Conservation (phyloP, 1,140 invertebrate species). For the Pogonognathellus flavescens region DNA sequence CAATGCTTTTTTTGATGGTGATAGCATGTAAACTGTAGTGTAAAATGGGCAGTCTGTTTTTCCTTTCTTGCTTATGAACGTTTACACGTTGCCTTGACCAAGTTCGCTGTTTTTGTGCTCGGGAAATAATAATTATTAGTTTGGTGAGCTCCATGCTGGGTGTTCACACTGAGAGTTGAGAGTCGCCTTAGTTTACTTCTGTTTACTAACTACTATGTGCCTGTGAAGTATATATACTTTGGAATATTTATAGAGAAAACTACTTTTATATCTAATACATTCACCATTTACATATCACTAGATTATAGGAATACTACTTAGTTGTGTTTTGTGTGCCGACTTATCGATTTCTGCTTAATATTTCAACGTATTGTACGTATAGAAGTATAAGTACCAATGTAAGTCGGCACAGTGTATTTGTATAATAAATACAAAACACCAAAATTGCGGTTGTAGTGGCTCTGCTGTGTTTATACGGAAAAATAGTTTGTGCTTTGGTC, state of each 20-base stretch:
- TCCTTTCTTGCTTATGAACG: not conserved
- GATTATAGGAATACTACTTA: too few relatives aligned
- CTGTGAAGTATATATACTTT: too few relatives aligned
- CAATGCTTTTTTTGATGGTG: slow-evolving; percentile 25
- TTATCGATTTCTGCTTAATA: slow-evolving; percentile 23
- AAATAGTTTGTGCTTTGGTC: not conserved
- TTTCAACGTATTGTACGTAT: not conserved
- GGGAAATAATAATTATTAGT: slow-evolving; percentile 51
- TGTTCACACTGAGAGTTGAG: slow-evolving; percentile 35
- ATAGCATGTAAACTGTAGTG: slow-evolving; percentile 25
- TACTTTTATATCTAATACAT: too few relatives aligned
- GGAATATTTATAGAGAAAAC: too few relatives aligned
- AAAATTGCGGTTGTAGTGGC: not conserved
- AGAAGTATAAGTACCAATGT: not conserved
- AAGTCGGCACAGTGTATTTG: too few relatives aligned
- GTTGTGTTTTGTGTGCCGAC: not conserved
- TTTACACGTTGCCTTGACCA: slow-evolving; percentile 27
- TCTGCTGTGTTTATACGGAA: not conserved
- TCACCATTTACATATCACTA: too few relatives aligned
- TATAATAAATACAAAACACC: not conserved
- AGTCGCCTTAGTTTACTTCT: slow-evolving; percentile 20
- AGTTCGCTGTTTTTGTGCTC: slow-evolving; percentile 4
- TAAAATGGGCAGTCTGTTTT: slow-evolving; percentile 40
- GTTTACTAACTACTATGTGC: not conserved
- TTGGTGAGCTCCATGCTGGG: slow-evolving; percentile 44